A percentile compares a stretch with the other conserved stretches of the same genome.
Evolutionary conservation across 1,140 invertebrate species (phyloP).

Genomic region (Trissolcus basalis): DNA sequence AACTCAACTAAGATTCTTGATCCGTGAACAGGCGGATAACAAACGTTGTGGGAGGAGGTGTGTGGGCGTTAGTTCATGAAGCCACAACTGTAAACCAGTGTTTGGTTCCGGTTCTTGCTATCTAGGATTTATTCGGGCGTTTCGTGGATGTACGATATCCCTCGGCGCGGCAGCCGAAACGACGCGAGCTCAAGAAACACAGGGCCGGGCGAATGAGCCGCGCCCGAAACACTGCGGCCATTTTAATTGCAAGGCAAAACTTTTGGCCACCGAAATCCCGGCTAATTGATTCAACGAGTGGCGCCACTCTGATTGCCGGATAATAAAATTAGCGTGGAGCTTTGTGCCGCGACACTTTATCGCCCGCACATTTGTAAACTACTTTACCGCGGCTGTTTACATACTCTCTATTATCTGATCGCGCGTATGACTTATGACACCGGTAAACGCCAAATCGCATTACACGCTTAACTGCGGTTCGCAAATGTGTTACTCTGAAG

Average conservation of each 20-base stretch:
- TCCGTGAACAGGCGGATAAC: conserved; percentile 61
- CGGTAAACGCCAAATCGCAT: conserved; percentile 43
- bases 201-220: too few relatives aligned
- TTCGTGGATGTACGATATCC: conserved; percentile 35
- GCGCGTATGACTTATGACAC: conserved; percentile 60
- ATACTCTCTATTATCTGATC: conserved; percentile 54
- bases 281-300: conserved; percentile 32
- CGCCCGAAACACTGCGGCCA: conserved; percentile 3
- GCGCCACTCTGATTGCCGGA: conserved; percentile 1
- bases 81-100: conserved; percentile 56
- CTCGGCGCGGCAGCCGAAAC: background rate
- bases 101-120: conserved; percentile 51
- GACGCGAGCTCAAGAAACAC: conserved; percentile 15
- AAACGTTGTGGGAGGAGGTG: conserved; percentile 20
- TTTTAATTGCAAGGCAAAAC: conserved; percentile 21
- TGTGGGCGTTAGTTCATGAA: conserved; percentile 50
- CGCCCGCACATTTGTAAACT: conserved; percentile 23
- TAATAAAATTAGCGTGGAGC: conserved; percentile 30
- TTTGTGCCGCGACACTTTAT: conserved; percentile 31
- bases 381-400: conserved; percentile 40
- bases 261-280: conserved; percentile 9
- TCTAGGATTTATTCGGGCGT: conserved; percentile 55
- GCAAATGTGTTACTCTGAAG: conserved; percentile 27
- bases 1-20: conserved; percentile 55
- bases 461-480: conserved; percentile 47